Percentiles rank a stretch among this genome's conserved stretches.
Conservation (phyloP, 2,113 vertebrate genomes). For the Xenopus tropicalis region DNA sequence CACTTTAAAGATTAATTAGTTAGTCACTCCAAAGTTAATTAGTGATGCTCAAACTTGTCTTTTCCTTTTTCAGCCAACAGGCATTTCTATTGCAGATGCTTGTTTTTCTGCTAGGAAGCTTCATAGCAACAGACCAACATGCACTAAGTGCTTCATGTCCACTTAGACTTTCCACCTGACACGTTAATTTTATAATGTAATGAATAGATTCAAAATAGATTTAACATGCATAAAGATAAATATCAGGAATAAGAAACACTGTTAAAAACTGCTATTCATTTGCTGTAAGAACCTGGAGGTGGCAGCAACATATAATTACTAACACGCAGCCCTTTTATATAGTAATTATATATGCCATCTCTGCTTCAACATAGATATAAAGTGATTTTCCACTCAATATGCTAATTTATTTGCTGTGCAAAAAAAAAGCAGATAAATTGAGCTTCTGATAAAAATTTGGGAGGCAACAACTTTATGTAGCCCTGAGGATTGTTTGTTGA, state of each 20-base stretch:
- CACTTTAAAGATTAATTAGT: too few relatives aligned
- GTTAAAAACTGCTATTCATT: slow-evolving; percentile 49
- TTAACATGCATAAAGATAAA: neutral
- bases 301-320: slow-evolving; percentile 72
- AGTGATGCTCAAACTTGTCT: too few relatives aligned
- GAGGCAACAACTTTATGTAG: slow-evolving; percentile 23
- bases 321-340: slow-evolving; percentile 63
- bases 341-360: slow-evolving; percentile 62
- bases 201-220: neutral
- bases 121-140: too few relatives aligned
- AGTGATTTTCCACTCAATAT: slow-evolving; percentile 72
- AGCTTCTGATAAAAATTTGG: slow-evolving; percentile 52
- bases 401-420: slow-evolving; percentile 54
- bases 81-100: too few relatives aligned
- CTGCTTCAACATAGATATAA: slow-evolving; percentile 65
- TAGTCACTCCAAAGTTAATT: too few relatives aligned
- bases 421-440: slow-evolving; percentile 57
- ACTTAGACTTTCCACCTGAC: too few relatives aligned
- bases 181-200: too few relatives aligned
- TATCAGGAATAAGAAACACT: neutral
- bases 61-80: too few relatives aligned
- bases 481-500: slow-evolving; percentile 29
- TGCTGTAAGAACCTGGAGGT: slow-evolving; percentile 63
- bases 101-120: too few relatives aligned
- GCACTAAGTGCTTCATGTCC: too few relatives aligned